phyloP scores from a whole-genome alignment of 2,888 invertebrate genomes.

The Chironomus tentans region DNA sequence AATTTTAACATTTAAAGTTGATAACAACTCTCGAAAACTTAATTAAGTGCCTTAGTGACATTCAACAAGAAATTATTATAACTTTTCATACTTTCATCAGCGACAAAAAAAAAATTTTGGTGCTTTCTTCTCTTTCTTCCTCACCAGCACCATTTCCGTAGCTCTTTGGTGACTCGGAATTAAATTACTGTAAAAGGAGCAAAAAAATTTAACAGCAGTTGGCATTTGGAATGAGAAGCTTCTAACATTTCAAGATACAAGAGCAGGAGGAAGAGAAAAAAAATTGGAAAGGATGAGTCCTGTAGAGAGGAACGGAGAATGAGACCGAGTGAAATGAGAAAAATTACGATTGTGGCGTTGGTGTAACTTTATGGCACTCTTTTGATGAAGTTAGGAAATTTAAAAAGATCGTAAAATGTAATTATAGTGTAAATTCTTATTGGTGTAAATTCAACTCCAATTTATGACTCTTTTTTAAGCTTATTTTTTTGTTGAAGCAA shows the following conservation, averaged over 20 bases:
- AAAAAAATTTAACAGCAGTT: too few relatives aligned
- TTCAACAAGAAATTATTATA: slow-evolving; percentile 20
- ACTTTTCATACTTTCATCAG: slow-evolving; percentile 15
- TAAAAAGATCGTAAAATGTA: slow-evolving; percentile 26
- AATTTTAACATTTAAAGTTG: background rate
- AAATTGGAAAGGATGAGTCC: background rate
- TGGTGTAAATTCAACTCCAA: slow-evolving; percentile 23
- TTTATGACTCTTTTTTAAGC: slow-evolving; percentile 7
- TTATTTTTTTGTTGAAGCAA: background rate
- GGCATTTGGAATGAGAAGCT: too few relatives aligned
- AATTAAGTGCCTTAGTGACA: slow-evolving; percentile 24
- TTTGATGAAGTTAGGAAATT: slow-evolving; percentile 24
- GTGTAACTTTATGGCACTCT: slow-evolving; percentile 21
- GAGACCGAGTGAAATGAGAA: background rate
- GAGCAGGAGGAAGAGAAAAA: background rate
- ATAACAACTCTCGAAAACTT: slow-evolving; percentile 19
- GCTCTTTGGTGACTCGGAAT: slow-evolving; percentile 10
- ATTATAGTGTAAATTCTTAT: slow-evolving; percentile 21
- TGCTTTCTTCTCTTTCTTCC: slow-evolving; percentile 1
- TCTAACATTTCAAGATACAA: background rate
- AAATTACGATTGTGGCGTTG: slow-evolving; percentile 21
- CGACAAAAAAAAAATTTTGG: background rate
- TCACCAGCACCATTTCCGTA: background rate
- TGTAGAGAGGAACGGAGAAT: background rate
- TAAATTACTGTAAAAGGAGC: slow-evolving; percentile 12